phyloP scores from a whole-genome alignment of 1,140 invertebrate genomes.

The Branchinecta lynchi region DNA sequence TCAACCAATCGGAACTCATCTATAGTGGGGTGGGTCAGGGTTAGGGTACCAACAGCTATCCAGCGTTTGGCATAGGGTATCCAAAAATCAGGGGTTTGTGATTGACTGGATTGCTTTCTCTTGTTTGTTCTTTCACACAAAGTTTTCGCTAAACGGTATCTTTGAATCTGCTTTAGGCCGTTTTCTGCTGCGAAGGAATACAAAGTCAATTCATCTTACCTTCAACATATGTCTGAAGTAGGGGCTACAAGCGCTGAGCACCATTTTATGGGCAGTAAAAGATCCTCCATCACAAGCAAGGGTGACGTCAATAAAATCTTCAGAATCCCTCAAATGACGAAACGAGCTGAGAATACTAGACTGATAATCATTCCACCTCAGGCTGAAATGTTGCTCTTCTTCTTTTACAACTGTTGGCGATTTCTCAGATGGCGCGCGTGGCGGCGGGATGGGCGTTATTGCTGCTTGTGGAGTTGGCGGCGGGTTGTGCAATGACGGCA shows the following conservation, averaged over 20 bases:
- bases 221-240: slow-evolving; percentile 77
- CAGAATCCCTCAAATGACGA: slow-evolving; percentile 46
- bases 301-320: slow-evolving; percentile 66
- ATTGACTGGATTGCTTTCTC: too few relatives aligned
- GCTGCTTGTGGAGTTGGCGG: background rate
- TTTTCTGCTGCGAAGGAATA: too few relatives aligned
- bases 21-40: too few relatives aligned
- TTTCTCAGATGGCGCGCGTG: slow-evolving; percentile 27
- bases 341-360: slow-evolving; percentile 73
- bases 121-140: too few relatives aligned
- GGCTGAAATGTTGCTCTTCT: slow-evolving; percentile 68
- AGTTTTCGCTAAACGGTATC: too few relatives aligned
- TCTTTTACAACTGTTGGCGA: slow-evolving; percentile 21
- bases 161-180: too few relatives aligned
- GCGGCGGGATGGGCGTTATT: slow-evolving; percentile 36
- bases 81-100: too few relatives aligned
- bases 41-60: too few relatives aligned
- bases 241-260: slow-evolving; percentile 77
- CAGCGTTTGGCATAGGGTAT: too few relatives aligned
- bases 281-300: slow-evolving; percentile 74
- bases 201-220: slow-evolving; percentile 30
- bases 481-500: background rate
- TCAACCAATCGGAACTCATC: too few relatives aligned
- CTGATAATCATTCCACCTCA: slow-evolving; percentile 86
- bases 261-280: slow-evolving; percentile 76